These are phyloP conservation scores for Tineola bisselliella DNA, from an alignment of 2,888 invertebrate species.

Conservation along the genomic window DNA sequence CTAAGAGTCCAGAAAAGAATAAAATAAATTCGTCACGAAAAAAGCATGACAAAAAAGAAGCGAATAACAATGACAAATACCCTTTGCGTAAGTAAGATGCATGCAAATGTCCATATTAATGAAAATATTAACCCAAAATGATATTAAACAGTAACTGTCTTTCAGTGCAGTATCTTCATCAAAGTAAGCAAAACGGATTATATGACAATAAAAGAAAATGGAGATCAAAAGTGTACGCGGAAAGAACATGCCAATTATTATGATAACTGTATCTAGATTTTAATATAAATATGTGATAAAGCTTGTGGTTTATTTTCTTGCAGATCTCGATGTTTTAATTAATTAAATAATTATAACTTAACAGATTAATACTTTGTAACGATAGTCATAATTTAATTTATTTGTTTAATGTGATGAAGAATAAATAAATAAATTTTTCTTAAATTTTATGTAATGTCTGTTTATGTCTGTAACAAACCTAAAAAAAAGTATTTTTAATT, in stretches of 20 bases:
- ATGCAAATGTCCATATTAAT: conserved; percentile 25
- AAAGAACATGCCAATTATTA: conserved; percentile 56
- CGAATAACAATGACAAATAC: conserved; percentile 44
- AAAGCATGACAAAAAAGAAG: conserved; percentile 32
- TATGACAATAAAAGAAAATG: conserved; percentile 37
- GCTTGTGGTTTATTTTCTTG: background rate
- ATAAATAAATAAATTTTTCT: background rate
- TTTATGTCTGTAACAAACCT: conserved; percentile 16
- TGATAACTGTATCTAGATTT: conserved; percentile 21
- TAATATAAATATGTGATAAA: background rate
- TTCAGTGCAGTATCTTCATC: conserved; percentile 58
- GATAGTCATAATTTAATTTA: background rate
- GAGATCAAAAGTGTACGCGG: conserved; percentile 39
- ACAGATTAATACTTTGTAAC: background rate
- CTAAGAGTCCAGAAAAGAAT: conserved; percentile 22
- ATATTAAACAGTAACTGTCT: conserved; percentile 45
- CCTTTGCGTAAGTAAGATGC: conserved; percentile 58
- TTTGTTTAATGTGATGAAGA: background rate
- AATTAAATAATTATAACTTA: background rate
- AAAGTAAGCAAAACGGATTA: conserved; percentile 35
- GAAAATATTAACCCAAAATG: conserved; percentile 27
- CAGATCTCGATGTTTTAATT: conserved; percentile 2
- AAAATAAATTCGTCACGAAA: conserved; percentile 34
- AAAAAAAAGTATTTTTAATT: no score
- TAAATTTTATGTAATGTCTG: background rate